These are phyloP conservation scores for Botia kubotai DNA, from an alignment of 2,797 vertebrate genomes.

Conservation along the genomic window DNA sequence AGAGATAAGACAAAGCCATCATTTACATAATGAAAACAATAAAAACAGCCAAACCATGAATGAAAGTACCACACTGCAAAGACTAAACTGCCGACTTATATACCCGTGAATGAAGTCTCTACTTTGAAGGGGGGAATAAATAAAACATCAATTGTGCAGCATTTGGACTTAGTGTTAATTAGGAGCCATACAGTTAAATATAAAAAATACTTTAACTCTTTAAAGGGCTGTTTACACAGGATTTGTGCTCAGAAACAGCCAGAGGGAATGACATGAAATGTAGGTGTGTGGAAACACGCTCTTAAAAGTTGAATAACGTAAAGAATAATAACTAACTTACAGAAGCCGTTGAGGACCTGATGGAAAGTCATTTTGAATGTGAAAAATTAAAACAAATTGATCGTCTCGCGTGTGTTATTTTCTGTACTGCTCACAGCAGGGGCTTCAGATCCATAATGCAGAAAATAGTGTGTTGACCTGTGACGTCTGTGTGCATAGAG, in stretches of 20 bases:
- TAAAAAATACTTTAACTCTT: slow-evolving; percentile 9
- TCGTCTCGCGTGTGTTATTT: not conserved
- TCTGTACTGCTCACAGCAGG: slow-evolving; percentile 30
- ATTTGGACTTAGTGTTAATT: slow-evolving; percentile 20
- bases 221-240: not conserved
- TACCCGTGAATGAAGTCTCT: slow-evolving; percentile 14
- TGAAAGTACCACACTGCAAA: slow-evolving; percentile 5
- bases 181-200: slow-evolving; percentile 9
- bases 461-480: slow-evolving; percentile 37
- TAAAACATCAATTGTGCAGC: slow-evolving; percentile 3
- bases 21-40: slow-evolving; percentile 46
- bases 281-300: not conserved
- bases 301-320: not conserved
- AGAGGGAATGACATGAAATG: not conserved
- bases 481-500: slow-evolving; percentile 22
- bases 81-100: slow-evolving; percentile 23
- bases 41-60: slow-evolving; percentile 35
- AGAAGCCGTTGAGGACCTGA: not conserved
- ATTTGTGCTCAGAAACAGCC: not conserved
- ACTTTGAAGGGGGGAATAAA: not conserved
- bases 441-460: slow-evolving; percentile 35
- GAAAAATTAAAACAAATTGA: not conserved
- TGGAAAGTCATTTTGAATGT: slow-evolving; percentile 1
- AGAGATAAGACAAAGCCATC: slow-evolving; percentile 36
- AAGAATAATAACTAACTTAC: not conserved